Base-by-base conservation (phyloP, 2,113 vertebrate genomes). In the Prochilodus magdalenae region DNA sequence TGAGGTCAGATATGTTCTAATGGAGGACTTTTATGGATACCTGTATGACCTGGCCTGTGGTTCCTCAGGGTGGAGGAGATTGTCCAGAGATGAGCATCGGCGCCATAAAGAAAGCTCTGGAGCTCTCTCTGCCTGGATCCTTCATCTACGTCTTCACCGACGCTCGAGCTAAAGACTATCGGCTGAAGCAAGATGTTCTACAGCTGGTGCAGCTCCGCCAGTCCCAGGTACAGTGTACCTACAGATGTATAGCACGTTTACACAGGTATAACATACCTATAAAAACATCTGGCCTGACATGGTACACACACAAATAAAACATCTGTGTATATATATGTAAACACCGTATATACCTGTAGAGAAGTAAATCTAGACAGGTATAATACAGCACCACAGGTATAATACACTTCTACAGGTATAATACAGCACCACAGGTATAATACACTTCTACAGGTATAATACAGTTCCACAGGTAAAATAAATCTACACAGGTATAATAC, bases 51-150 rank as follows among this genome's bases (percentile, higher is more conserved):
- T 57, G 65, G 67, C 75, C n/a, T n/a, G n/a, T n/a, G n/a, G n/a
- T 29, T 78, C 18, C 22, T 33, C 92, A 98, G 97, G 97, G 97
- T 0, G 97, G 97, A 0, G 97, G 97, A 0, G 97, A 98, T 89
- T 98, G 97, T 84, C 97, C 97, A 0, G 97, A 98, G 91, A 98
- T 98, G 97, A 98, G 97, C 0, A 89, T 98, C 53, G 96, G 95
- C 4, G 97, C 97, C 87, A 96, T 98, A 87, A 94, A 94, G 86
- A 92, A 89, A 30, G 97, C 97, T 0, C 89, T 97, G 88, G 97
- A 98, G 84, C 90, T 97, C 26, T 95, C 96, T 0, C 89, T 95
- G 51, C 96, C 97, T 0, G 93, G 96, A 62, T 98, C 97, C 71
- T 98, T 96, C 69, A 82, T 98, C 88, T 98, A 96, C 1, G 96